Base-by-base conservation (phyloP, 2,113 vertebrate species). In the Sinocyclocheilus grahami region DNA sequence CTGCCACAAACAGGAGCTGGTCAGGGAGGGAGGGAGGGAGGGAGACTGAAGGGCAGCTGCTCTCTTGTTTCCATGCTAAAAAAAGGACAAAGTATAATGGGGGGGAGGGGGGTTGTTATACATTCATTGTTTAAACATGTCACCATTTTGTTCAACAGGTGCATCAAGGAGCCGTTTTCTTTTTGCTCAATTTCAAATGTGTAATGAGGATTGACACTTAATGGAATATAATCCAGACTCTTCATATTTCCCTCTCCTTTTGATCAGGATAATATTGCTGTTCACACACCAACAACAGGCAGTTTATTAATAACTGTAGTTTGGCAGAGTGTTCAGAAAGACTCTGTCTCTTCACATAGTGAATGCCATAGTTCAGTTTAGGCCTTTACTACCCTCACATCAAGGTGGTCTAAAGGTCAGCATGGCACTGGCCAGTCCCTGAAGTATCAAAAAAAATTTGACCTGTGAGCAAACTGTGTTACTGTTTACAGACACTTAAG, bases 251-350 rank as follows among this genome's bases (percentile, higher is more conserved):
- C 22, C 48, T 55, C 80, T 60, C 78, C 87, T 46, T 88, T 90
- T 87, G 30, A 67, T 75, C 65, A 81, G 83, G 86, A 85, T 90
- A 65, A 91, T 67, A 42, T n/a, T 81, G 89, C 87, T 92, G 91
- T 93, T 92, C 91, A 69, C 90, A 92, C 67, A 87, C 89, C 91
- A 91, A 90, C 93, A 94, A 88, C 91, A 91, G 92, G 90, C 90
- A 58, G 87, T 92, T 92, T 95, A 95, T 95, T 92, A 94, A 94
- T 95, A 95, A 91, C 90, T 63, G 84, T 75, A 88, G 85, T 91
- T 83, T 90, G 85, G 87, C 85, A 76, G 18, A 30, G 63, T 27
- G 27, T 58, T 37, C 46, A 37, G 82, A 72, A 65, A 81, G 76
- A 86, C 69, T 85, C 78, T 78, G 80, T 92, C 82, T 87, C 83